Conservation (phyloP, 1,140 invertebrate genomes). For the Zaprionus ghesquierei region DNA sequence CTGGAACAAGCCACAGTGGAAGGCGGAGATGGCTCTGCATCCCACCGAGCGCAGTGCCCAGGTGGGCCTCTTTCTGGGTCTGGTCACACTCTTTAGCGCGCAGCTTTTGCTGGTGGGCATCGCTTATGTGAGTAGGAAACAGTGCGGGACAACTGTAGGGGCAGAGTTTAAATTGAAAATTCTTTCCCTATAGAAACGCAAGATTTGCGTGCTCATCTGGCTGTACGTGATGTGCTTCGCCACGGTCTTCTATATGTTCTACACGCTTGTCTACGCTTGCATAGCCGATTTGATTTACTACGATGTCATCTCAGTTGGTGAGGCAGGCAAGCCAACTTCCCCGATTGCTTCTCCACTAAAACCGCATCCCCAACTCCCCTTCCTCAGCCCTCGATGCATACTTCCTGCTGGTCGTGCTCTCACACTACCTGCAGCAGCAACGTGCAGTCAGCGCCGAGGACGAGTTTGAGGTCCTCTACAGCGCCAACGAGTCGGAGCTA, state of each 20-base stretch:
- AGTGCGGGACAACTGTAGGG: not conserved
- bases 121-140: conserved; percentile 27
- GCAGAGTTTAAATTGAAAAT: not conserved
- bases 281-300: not conserved
- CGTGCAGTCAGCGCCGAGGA: not conserved
- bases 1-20: not conserved
- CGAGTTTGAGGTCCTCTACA: conserved; percentile 49
- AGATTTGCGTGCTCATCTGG: conserved; percentile 38
- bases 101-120: conserved; percentile 22
- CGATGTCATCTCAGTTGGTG: conserved; percentile 3
- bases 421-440: conserved; percentile 39
- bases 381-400: conserved; percentile 44
- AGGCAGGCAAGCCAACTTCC: not conserved
- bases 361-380: not conserved
- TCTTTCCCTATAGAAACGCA: conserved; percentile 20
- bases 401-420: conserved; percentile 34
- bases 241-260: not conserved
- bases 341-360: no score
- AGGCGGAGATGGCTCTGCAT: no score
- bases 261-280: not conserved
- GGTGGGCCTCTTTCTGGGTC: not conserved
- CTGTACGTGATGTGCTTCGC: conserved; percentile 2
- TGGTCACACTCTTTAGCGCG: not conserved
- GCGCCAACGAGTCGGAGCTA: not conserved
- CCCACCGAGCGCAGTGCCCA: not conserved